phyloP scores from a whole-genome alignment of 2,888 invertebrate genomes.

The Lepas anatifera region DNA sequence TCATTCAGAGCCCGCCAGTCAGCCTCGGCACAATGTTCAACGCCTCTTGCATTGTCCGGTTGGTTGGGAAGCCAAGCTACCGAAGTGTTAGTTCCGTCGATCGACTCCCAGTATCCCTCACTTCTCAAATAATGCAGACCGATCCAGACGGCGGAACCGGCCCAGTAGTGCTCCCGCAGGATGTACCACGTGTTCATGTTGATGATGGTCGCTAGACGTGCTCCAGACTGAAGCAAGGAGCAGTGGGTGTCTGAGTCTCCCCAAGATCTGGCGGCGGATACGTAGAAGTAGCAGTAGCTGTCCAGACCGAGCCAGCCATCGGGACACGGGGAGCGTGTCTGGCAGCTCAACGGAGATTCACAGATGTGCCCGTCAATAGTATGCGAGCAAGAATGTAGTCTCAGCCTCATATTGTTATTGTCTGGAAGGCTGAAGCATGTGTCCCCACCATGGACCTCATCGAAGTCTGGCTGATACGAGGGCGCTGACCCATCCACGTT shows the following conservation, averaged over 20 bases:
- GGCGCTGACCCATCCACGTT: neutral
- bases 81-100: neutral
- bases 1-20: neutral
- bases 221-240: neutral
- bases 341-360: neutral
- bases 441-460: neutral
- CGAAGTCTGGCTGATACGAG: neutral
- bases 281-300: neutral
- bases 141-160: neutral
- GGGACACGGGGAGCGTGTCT: neutral
- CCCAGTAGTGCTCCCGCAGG: neutral
- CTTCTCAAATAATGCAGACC: neutral
- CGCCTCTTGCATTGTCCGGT: neutral
- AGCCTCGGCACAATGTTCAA: neutral
- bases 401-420: no score
- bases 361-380: neutral
- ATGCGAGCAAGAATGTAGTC: no score
- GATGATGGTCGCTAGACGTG: neutral
- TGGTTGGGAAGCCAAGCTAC: neutral
- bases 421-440: neutral
- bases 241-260: neutral
- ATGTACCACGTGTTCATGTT: neutral
- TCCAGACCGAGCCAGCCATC: neutral
- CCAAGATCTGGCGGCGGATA: neutral
- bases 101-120: neutral